Conservation (phyloP, 2,797 vertebrate genomes). For the Melanogrammus aeglefinus region DNA sequence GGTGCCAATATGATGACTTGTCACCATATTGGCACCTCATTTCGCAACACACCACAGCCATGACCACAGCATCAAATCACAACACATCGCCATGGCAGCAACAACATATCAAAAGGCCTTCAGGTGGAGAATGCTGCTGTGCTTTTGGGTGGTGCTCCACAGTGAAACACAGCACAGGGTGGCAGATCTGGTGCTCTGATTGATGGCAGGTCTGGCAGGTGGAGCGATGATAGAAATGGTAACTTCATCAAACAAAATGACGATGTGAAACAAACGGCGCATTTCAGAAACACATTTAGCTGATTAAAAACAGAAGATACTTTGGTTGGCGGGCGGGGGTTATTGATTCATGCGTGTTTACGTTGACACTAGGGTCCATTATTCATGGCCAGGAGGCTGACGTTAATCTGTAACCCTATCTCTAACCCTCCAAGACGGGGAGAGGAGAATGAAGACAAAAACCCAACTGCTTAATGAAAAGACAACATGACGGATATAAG, state of each 20-base stretch:
- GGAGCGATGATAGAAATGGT: neutral
- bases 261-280: slow-evolving; percentile 14
- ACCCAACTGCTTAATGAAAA: neutral
- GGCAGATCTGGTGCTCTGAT: neutral
- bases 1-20: no score
- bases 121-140: neutral
- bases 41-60: neutral
- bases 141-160: neutral
- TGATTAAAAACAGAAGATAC: slow-evolving; percentile 10
- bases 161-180: neutral
- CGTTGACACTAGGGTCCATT: slow-evolving; percentile 10
- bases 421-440: neutral
- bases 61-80: neutral
- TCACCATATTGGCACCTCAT: neutral
- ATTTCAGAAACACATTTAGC: slow-evolving; percentile 14
- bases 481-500: neutral
- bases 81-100: neutral
- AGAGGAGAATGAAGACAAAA: neutral
- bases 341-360: slow-evolving; percentile 19
- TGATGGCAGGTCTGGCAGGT: neutral
- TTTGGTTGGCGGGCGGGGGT: neutral
- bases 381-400: slow-evolving; percentile 2
- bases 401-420: neutral
- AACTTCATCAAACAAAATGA: slow-evolving; percentile 12
- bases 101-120: neutral